Evolutionary conservation across 2,888 invertebrate species (phyloP).

Genomic region (Andrena haemorrhoa): DNA sequence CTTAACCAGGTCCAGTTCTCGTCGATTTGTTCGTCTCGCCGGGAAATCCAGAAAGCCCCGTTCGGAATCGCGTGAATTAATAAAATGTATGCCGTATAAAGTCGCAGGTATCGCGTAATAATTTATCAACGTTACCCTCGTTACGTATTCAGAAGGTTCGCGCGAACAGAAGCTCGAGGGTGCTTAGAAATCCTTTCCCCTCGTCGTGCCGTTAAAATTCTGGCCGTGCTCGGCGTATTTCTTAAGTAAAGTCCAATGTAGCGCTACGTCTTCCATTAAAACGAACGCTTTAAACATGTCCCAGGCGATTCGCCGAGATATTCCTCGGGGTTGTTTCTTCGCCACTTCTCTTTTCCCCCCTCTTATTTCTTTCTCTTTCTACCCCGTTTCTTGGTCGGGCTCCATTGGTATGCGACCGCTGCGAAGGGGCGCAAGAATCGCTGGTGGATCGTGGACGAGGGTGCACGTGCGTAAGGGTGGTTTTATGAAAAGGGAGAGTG

Average conservation of each 20-base stretch:
- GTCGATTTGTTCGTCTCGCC: background rate
- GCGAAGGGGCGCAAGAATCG: constrained; percentile 15
- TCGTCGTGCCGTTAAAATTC: constrained; percentile 24
- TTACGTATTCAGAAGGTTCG: constrained; percentile 34
- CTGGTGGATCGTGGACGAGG: constrained; percentile 31
- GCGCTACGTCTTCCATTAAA: constrained; percentile 22
- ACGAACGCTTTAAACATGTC: constrained; percentile 18
- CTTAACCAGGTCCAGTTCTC: no score
- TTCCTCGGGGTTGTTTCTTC: no score
- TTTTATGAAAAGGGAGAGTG: constrained; percentile 46
- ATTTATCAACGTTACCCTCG: constrained; percentile 26
- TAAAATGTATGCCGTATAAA: background rate
- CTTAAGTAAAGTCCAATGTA: constrained; percentile 15
- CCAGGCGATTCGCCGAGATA: background rate
- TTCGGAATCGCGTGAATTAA: constrained; percentile 10
- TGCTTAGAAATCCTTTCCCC: constrained; percentile 22
- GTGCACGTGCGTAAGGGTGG: constrained; percentile 47
- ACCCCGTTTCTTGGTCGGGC: no score
- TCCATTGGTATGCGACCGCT: no score
- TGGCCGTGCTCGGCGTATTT: constrained; percentile 9
- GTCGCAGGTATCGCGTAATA: background rate
- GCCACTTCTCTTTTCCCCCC: no score
- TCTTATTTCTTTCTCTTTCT: no score
- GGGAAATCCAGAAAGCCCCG: background rate
- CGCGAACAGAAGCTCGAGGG: constrained; percentile 14